phyloP scores from a whole-genome alignment of 1,140 invertebrate species.

The Physella acuta region DNA sequence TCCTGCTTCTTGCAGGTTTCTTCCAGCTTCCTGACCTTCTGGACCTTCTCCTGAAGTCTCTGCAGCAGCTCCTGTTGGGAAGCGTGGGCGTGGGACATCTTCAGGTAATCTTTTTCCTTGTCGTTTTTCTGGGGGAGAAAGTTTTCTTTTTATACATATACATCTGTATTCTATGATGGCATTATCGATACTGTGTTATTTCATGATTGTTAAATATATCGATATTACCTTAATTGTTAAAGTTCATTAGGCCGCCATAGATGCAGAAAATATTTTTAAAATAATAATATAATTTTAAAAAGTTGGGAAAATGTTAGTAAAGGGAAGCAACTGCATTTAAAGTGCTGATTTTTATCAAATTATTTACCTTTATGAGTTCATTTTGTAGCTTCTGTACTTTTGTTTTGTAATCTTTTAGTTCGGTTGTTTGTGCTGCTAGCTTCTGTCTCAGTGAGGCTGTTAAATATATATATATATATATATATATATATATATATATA shows the following conservation, averaged over 20 bases:
- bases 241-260: no score
- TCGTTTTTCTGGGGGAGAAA: slow-evolving; percentile 51
- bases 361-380: slow-evolving; percentile 56
- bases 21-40: slow-evolving; percentile 48
- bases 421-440: slow-evolving; percentile 40
- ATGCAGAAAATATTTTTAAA: no score
- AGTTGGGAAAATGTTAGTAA: no score
- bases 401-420: slow-evolving; percentile 49
- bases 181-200: no score
- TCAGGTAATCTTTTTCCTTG: slow-evolving; percentile 45
- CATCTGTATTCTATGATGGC: no score
- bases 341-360: no score
- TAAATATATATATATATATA: slow-evolving; percentile 26
- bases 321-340: no score
- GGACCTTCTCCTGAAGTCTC: slow-evolving; percentile 49
- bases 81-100: slow-evolving; percentile 42
- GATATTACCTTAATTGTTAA: no score
- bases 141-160: not conserved
- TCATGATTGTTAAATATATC: no score
- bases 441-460: slow-evolving; percentile 52
- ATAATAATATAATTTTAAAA: no score
- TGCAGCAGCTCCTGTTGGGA: slow-evolving; percentile 46
- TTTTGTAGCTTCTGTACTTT: slow-evolving; percentile 54
- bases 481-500: not conserved
- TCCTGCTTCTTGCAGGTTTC: slow-evolving; percentile 55